Base-by-base conservation (phyloP, 2,113 vertebrate species). In the Erinaceus europaeus region DNA sequence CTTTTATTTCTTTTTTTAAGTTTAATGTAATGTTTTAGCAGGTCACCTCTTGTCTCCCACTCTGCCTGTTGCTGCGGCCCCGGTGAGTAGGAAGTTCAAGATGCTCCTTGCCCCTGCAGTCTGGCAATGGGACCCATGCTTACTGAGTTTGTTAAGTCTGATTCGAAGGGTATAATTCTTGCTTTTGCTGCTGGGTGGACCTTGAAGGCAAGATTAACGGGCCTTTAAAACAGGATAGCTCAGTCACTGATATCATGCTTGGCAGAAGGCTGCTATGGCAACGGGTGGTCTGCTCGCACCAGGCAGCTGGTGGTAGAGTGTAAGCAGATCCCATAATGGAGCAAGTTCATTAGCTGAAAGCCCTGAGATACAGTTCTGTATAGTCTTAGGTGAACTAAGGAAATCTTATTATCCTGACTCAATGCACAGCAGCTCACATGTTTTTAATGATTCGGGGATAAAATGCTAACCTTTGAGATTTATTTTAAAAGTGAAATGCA, bases 311-410 rank as follows among this genome's bases (percentile, higher is more conserved):
- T 44, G 94, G 94, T 59, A 18, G 65, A 42, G 68, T 36, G 69
- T 93, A 88, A 89, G 85, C 40, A 81, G 74, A 92, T 72, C 73
- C 75, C 94, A 72, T 95, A 52, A 69, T 38, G 11, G 53, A 94
- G 86, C 91, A 95, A 90, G 91, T 93, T 93, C 92, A 94, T 96
- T 95, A 95, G 86, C 88, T 52, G 15, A 9, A 91, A 88, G 42
- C 27, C 77, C 40, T 32, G 29, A 76, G 64, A 55, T 40, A 13
- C 6, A 34, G 5, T 27, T 76, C 57, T 77, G 14, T 52, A 36
- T 48, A 52, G 36, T 52, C 44, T 71, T 78, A 75, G 57, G 42
- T 75, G 59, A 79, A 83, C 81, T 48, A 88, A 91, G 72, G 50
- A 53, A 48, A 53, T 6, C 9, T 44, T 62, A 52, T 85, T 68